Conservation (phyloP, 2,888 invertebrate genomes). For the Shargacucullia verbasci region DNA sequence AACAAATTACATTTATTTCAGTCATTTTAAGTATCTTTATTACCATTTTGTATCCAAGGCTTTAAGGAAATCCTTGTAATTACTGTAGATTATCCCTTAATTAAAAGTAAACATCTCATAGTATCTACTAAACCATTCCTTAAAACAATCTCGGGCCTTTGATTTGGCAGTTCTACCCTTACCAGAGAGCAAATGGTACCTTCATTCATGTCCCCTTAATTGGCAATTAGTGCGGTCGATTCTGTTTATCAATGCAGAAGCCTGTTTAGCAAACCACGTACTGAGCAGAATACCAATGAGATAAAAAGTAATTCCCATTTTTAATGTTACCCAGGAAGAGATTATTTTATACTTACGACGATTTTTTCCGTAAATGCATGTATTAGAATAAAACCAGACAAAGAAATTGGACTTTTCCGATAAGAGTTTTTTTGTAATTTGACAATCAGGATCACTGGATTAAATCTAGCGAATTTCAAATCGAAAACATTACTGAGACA, state of each 20-base stretch:
- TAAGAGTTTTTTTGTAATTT: slow-evolving; percentile 21
- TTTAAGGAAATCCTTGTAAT: no score
- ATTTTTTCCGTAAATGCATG: slow-evolving; percentile 8
- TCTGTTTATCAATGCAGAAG: slow-evolving; percentile 54
- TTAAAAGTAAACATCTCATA: slow-evolving; percentile 36
- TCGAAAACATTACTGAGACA: slow-evolving; percentile 7
- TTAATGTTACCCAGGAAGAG: slow-evolving; percentile 29
- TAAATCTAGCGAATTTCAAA: background rate
- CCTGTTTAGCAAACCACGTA: slow-evolving; percentile 35
- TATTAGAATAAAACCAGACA: slow-evolving; percentile 3
- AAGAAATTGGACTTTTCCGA: background rate
- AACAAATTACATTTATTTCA: no score
- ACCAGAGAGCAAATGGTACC: slow-evolving; percentile 53
- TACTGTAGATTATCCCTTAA: slow-evolving; percentile 28
- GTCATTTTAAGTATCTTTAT: no score
- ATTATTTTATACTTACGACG: slow-evolving; percentile 16
- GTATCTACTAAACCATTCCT: slow-evolving; percentile 34
- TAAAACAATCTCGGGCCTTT: slow-evolving; percentile 31
- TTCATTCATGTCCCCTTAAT: slow-evolving; percentile 66
- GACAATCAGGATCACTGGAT: slow-evolving; percentile 2
- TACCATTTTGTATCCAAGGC: no score
- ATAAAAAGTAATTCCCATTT: slow-evolving; percentile 31
- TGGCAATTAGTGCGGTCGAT: slow-evolving; percentile 68
- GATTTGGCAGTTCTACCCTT: slow-evolving; percentile 24
- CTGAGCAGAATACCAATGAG: slow-evolving; percentile 46